phyloP scores from a whole-genome alignment of 2,888 invertebrate species.

The Drosophila percnosoma region DNA sequence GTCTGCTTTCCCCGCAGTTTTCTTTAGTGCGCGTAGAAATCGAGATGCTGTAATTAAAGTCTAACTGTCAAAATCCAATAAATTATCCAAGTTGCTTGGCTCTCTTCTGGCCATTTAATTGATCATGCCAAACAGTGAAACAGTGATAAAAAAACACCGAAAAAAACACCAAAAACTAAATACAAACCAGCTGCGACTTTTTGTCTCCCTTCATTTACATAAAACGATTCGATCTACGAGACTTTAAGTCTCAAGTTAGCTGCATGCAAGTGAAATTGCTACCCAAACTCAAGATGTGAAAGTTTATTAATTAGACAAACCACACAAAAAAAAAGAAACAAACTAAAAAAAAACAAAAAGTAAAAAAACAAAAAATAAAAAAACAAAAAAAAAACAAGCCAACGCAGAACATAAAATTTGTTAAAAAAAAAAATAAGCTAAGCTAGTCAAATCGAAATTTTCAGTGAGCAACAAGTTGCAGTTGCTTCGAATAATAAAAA shows the following conservation, averaged over 20 bases:
- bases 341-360: constrained; percentile 8
- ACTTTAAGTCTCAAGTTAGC: constrained; percentile 13
- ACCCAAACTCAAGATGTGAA: constrained; percentile 63
- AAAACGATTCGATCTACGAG: constrained; percentile 59
- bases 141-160: constrained; percentile 1
- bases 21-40: constrained; percentile 32
- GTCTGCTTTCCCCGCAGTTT: constrained; percentile 38
- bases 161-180: neutral
- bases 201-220: constrained; percentile 62
- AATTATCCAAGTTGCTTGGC: constrained; percentile 42
- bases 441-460: neutral
- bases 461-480: neutral
- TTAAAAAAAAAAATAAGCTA: neutral
- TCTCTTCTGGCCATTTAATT: constrained; percentile 46
- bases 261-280: constrained; percentile 71
- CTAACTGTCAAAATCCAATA: constrained; percentile 70
- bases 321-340: constrained; percentile 7
- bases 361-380: neutral
- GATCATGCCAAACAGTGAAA: constrained; percentile 39
- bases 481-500: neutral
- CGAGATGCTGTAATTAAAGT: constrained; percentile 71
- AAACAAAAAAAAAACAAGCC: constrained; percentile 8
- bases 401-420: constrained; percentile 1
- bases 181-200: constrained; percentile 14
- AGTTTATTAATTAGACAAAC: constrained; percentile 74